These are phyloP conservation scores for Lampropteryx suffumata DNA, from an alignment of 2,888 invertebrate species.

Conservation along the genomic window DNA sequence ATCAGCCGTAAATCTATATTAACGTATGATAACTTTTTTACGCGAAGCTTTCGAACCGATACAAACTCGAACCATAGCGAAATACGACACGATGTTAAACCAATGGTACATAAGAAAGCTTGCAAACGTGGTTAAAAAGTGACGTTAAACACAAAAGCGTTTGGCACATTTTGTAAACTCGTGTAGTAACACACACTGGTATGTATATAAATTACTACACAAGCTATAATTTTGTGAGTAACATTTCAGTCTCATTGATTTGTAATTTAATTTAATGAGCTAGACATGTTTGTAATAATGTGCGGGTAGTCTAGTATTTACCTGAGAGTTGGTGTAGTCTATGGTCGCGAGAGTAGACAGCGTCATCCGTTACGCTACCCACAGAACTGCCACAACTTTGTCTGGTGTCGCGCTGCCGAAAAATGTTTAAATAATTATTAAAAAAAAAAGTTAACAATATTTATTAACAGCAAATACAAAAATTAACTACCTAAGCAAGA, in stretches of 20 bases:
- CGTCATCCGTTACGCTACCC: slow-evolving; percentile 72
- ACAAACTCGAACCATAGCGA: slow-evolving; percentile 12
- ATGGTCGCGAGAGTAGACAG: slow-evolving; percentile 67
- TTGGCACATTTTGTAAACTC: slow-evolving; percentile 20
- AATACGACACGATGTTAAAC: slow-evolving; percentile 4
- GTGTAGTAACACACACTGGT: background rate
- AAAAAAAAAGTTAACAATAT: too few species aligned
- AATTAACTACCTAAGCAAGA: too few species aligned
- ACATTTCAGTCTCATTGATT: slow-evolving; percentile 1
- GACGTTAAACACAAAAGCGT: slow-evolving; percentile 37
- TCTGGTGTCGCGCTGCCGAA: slow-evolving; percentile 64
- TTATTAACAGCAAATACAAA: too few species aligned
- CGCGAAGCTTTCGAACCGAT: background rate
- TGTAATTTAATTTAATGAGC: slow-evolving; percentile 1
- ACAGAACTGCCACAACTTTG: slow-evolving; percentile 76
- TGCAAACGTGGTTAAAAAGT: slow-evolving; percentile 35
- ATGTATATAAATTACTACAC: too few species aligned
- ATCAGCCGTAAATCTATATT: too few species aligned
- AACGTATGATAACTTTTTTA: background rate
- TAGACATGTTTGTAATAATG: background rate
- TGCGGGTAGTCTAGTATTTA: slow-evolving; percentile 33
- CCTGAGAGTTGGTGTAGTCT: slow-evolving; percentile 70
- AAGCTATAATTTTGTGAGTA: background rate
- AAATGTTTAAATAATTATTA: background rate
- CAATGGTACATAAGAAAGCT: slow-evolving; percentile 26